These are phyloP conservation scores for Falco columbarius DNA, from an alignment of 2,797 vertebrate species.

Conservation along the genomic window DNA sequence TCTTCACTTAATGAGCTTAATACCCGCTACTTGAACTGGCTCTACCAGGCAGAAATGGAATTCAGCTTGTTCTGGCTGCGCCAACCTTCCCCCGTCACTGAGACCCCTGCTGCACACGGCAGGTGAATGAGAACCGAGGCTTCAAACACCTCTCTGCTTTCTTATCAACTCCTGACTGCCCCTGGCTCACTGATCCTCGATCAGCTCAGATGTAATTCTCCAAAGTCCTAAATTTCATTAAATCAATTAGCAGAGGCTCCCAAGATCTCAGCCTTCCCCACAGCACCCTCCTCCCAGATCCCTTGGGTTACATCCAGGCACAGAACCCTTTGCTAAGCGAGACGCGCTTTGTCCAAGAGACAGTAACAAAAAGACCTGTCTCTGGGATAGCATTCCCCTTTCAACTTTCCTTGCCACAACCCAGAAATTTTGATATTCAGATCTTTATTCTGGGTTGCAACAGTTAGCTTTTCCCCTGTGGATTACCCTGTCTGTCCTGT, in stretches of 20 bases:
- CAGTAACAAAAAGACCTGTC: not conserved
- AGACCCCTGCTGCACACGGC: not conserved
- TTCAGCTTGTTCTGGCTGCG: not conserved
- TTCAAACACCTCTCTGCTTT: not conserved
- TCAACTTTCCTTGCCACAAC: not conserved
- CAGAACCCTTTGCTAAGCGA: not conserved
- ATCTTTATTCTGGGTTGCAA: not conserved
- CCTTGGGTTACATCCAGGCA: not conserved
- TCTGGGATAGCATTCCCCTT: not conserved
- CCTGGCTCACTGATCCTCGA: not conserved
- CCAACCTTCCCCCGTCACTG: fast-evolving
- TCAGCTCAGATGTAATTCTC: not conserved
- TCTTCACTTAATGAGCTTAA: conserved; percentile 5
- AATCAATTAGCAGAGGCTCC: not conserved
- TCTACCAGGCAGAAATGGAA: not conserved
- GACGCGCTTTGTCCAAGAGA: not conserved
- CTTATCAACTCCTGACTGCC: not conserved
- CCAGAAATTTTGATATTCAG: not conserved
- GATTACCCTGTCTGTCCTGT: not conserved
- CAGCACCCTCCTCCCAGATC: fast-evolving
- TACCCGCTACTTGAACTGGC: not conserved
- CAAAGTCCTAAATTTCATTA: not conserved
- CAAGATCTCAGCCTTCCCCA: not conserved
- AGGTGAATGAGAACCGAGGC: not conserved
- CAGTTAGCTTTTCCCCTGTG: not conserved